phyloP scores from a whole-genome alignment of 2,888 invertebrate genomes.

The Trisateles emortualis region DNA sequence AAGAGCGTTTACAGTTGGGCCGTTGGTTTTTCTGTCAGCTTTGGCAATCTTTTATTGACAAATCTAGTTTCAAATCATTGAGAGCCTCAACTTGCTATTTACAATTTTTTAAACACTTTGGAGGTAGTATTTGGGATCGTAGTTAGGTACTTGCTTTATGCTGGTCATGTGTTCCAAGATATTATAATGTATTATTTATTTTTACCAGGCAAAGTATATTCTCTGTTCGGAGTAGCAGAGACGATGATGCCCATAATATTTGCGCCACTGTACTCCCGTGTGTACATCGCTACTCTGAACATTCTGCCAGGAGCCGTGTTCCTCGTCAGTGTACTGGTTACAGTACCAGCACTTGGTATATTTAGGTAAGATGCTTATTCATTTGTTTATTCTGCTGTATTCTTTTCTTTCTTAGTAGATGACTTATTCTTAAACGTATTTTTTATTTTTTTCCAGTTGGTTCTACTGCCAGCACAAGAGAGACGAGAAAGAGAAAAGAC shows the following conservation, averaged over 20 bases:
- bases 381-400: background rate
- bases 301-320: conserved; percentile 90
- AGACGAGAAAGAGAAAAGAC: conserved; percentile 62
- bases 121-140: no score
- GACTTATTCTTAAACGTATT: background rate
- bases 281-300: conserved; percentile 89
- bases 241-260: conserved; percentile 91
- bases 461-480: conserved; percentile 72
- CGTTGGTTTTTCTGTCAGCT: no score
- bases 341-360: conserved; percentile 89
- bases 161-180: background rate
- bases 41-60: no score
- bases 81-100: no score
- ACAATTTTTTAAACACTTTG: no score
- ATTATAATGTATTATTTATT: background rate
- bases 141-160: no score
- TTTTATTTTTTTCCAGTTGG: conserved; percentile 63
- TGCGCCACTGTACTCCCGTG: conserved; percentile 90
- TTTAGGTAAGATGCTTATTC: conserved; percentile 81
- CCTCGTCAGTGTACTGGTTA: conserved; percentile 88
- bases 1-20: no score
- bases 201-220: conserved; percentile 89
- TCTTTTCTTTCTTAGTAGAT: background rate
- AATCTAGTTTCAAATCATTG: no score
- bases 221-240: conserved; percentile 90